Evolutionary conservation across 2,888 invertebrate genomes (phyloP), one percentile per base, ranked within the genome.

Genomic region (Tribolium freemani): DNA sequence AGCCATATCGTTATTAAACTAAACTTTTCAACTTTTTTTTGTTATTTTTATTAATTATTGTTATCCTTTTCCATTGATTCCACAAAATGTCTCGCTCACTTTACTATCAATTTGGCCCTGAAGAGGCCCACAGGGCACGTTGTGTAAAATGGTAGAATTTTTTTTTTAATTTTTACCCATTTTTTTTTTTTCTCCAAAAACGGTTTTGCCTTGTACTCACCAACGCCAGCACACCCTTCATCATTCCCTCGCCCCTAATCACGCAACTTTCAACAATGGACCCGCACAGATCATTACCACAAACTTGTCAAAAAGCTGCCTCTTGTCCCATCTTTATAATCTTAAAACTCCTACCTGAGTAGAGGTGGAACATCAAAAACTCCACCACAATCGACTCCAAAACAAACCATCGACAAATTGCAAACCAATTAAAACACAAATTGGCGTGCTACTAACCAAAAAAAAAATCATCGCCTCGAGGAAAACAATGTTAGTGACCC

Each of bases 261-360:
- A 48, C 10, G 5, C 9, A 48, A 48, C 48, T 61, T 10, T 8
- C 16, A 16, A 31, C 30, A 45, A 48, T 61, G 31, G 9, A 30
- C 50, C 31, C 48, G 61, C 26, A 54, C 66, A 70, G 71, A 58
- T 67, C 67, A 64, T 74, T 72, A 73, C 56, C 50, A 72, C 56
- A 71, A 73, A 68, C 73, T 76, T 74, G 57, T 60, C 70, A 69
- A 69, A 75, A 69, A 74, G 73, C 61, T 73, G 68, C 68, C 54
- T 61, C 67, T 71, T 58, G 69, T 66, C 66, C 71, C 72, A 72
- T 69, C 69, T 75, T 46, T 73, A 71, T 76, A 74, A 76, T 72
- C 71, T 74, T 72, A 73, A 71, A 58, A 71, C 76, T 75, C 76
- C 77, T 76, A 76, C 77, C 76, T 70, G 70, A 76, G 76, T 72